Conservation (phyloP, 2,797 vertebrate genomes). For the Moxostoma hubbsi region DNA sequence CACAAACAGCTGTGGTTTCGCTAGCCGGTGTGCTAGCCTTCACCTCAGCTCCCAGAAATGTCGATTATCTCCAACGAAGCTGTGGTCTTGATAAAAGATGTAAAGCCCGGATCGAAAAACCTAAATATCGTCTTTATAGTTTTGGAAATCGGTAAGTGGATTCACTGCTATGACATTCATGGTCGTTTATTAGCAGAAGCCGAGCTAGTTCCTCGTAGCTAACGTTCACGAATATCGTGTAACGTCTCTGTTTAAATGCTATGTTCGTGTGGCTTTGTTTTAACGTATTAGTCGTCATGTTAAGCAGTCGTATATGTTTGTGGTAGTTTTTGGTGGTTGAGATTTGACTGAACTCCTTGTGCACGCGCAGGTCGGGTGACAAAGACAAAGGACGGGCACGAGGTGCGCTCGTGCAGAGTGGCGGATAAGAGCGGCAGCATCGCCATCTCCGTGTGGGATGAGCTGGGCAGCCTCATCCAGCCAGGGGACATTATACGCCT, state of each 20-base stretch:
- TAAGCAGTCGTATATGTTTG: constrained; percentile 6
- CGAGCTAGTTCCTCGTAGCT: constrained; percentile 20
- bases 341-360: constrained; percentile 27
- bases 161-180: constrained; percentile 27
- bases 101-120: constrained; percentile 96
- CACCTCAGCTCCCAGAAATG: constrained; percentile 65
- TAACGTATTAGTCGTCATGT: not conserved
- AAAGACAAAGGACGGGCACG: constrained; percentile 98
- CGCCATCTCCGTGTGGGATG: constrained; percentile 97
- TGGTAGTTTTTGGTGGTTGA: constrained; percentile 2
- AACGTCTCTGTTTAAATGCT: not conserved
- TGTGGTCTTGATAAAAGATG: constrained; percentile 91
- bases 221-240: not conserved
- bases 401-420: constrained; percentile 97
- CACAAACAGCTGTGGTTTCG: constrained; percentile 22
- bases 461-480: constrained; percentile 94
- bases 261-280: constrained; percentile 1
- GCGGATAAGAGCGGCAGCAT: constrained; percentile 98
- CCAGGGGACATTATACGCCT: constrained; percentile 96
- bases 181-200: constrained; percentile 17
- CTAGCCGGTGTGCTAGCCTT: constrained; percentile 51
- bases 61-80: constrained; percentile 84
- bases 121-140: constrained; percentile 99
- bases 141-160: constrained; percentile 97
- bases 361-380: constrained; percentile 88